Base-by-base conservation (phyloP, 1,140 invertebrate genomes). In the Drosophila santomea region DNA sequence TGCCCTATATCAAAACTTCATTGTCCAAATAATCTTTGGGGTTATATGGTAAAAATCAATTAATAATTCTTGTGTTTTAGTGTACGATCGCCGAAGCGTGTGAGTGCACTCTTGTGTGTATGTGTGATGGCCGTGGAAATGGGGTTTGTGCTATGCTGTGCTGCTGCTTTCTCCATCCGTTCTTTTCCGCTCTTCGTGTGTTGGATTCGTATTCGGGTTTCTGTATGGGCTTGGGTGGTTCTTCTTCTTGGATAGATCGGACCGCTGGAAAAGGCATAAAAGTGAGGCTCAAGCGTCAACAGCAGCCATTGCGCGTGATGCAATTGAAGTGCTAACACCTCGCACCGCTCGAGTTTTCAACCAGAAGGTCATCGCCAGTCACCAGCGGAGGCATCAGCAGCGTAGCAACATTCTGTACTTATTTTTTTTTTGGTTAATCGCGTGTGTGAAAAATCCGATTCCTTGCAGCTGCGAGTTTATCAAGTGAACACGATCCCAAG, bases 221-320 rank as follows among this genome's bases (percentile, higher is more conserved):
- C n/a, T n/a, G 48, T 35, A 14, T 15, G 48, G 48, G 48, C 48
- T 35, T 32, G 48, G 48, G 32, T 32, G 50, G 59, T 83, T 74
- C 79, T 79, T 68, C 78, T 81, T 78, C 63, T 56, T 75, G 45
- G 43, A 25, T 69, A 81, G 78, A 75, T 71, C 78, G 85, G 78
- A 72, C 61, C 72, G 67, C 71, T 68, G 80, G 66, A 64, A 90
- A 92, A 91, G 78, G 91, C 91, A 92, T 92, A 92, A 92, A 92
- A 92, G 91, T 92, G 82, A 73, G 81, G 79, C 80, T 83, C 78
- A 84, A 78, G 51, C 75, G 73, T 82, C 74, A 78, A 80, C 88
- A 92, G 62, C 86, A 91, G 91, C 90, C 91, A 92, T 92, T 92
- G 91, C 91, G 84, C 90, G 90, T 92, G 80, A 92, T 92, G 91